phyloP scores from a whole-genome alignment of 1,140 invertebrate genomes.

The Goniozus legneri region DNA sequence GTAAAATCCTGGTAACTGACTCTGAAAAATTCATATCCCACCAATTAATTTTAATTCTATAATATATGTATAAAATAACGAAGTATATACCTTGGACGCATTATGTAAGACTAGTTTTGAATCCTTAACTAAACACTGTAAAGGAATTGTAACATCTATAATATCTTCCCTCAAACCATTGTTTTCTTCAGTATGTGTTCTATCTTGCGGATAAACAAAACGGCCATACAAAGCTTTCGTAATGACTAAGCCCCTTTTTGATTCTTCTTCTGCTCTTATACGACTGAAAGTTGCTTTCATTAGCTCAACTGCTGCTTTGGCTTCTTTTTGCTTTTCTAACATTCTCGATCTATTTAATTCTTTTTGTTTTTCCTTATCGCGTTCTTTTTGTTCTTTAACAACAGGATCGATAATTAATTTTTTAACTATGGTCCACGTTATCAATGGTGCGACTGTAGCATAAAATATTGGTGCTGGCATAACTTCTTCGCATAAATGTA shows the following conservation, averaged over 20 bases:
- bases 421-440: constrained; percentile 78
- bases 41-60: constrained; percentile 17
- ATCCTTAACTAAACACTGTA: constrained; percentile 92
- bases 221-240: constrained; percentile 81
- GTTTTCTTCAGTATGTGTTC: constrained; percentile 24
- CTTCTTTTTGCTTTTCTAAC: constrained; percentile 76
- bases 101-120: constrained; percentile 82
- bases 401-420: constrained; percentile 87
- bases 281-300: constrained; percentile 82
- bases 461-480: constrained; percentile 89
- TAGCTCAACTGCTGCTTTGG: constrained; percentile 77
- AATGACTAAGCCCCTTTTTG: constrained; percentile 80
- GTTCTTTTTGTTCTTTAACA: constrained; percentile 69
- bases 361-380: constrained; percentile 71
- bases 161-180: constrained; percentile 57
- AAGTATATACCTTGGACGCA: constrained; percentile 72
- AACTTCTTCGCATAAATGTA: constrained; percentile 87
- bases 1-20: constrained; percentile 93
- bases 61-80: constrained; percentile 7
- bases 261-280: constrained; percentile 73
- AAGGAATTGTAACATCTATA: constrained; percentile 88
- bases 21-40: constrained; percentile 72
- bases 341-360: constrained; percentile 72
- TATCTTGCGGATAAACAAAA: constrained; percentile 50
- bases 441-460: constrained; percentile 81